These are phyloP conservation scores for Megalopta genalis DNA, from an alignment of 1,140 invertebrate species.

Conservation along the genomic window DNA sequence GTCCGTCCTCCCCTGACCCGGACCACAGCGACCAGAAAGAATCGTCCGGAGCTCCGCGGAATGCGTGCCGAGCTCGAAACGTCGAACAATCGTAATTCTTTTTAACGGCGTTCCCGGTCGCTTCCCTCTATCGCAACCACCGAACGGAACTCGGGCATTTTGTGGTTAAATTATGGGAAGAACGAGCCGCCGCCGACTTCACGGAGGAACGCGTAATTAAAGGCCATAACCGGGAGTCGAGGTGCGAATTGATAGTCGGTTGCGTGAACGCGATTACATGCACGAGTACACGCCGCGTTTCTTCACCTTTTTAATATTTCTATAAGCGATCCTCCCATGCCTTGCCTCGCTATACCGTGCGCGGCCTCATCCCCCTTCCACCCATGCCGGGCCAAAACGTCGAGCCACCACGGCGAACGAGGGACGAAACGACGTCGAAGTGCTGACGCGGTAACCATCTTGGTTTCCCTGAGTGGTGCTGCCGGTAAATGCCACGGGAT, in stretches of 20 bases:
- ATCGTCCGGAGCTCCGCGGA: background rate
- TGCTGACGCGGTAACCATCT: slow-evolving; percentile 66
- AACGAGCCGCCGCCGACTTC: slow-evolving; percentile 3
- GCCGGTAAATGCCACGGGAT: slow-evolving; percentile 57
- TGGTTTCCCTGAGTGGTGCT: slow-evolving; percentile 64
- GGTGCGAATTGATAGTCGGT: slow-evolving; percentile 25
- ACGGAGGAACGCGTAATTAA: slow-evolving; percentile 18
- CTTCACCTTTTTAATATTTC: background rate
- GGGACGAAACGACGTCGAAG: slow-evolving; percentile 49
- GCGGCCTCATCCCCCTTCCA: too few species aligned
- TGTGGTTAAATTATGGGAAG: background rate
- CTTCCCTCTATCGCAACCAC: background rate
- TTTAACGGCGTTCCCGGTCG: background rate
- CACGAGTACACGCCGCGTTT: background rate
- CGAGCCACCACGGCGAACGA: slow-evolving; percentile 21
- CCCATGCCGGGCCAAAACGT: background rate
- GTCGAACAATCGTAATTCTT: slow-evolving; percentile 8
- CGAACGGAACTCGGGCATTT: slow-evolving; percentile 24
- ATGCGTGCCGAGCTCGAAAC: background rate
- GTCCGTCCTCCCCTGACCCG: too few species aligned
- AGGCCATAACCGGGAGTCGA: slow-evolving; percentile 12
- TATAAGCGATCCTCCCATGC: background rate
- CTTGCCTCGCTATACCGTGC: too few species aligned
- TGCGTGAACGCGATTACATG: slow-evolving; percentile 6
- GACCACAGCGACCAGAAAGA: slow-evolving; percentile 6